Percentiles rank a stretch among this genome's conserved stretches.
Evolutionary conservation across 2,888 invertebrate species (phyloP).

Genomic region (Drosophila helvetica): DNA sequence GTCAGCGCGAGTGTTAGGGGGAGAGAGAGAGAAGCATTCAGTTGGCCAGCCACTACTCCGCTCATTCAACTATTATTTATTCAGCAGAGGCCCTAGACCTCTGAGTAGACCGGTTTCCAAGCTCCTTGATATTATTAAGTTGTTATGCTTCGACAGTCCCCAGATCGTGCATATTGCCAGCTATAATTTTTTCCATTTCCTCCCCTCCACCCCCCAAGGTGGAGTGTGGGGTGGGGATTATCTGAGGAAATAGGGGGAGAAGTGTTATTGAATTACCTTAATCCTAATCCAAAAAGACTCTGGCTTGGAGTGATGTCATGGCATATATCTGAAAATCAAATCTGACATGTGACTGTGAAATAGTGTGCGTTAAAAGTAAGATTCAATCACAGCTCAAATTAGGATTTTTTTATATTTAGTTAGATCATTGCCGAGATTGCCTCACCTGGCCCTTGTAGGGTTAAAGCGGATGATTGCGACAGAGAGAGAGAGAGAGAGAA

Average conservation of each 20-base stretch:
- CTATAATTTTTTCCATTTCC: neutral
- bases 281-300: neutral
- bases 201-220: neutral
- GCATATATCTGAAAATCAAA: neutral
- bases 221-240: neutral
- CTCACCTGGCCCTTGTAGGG: no score
- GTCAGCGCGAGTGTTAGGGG: conserved; percentile 8
- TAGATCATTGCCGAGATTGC: neutral
- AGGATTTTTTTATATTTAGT: neutral
- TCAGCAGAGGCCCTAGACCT: conserved; percentile 28
- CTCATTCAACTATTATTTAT: conserved; percentile 27
- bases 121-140: conserved; percentile 66
- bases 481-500: no score
- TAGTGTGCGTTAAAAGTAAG: neutral
- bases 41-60: neutral
- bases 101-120: conserved; percentile 29
- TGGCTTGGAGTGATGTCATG: neutral
- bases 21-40: conserved; percentile 12
- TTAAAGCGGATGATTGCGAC: no score
- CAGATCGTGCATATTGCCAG: conserved; percentile 19
- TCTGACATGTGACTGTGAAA: neutral
- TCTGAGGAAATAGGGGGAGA: no score
- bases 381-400: neutral
- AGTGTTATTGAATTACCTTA: neutral
- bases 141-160: conserved; percentile 70